Evolutionary conservation across 2,888 invertebrate genomes (phyloP).

Genomic region (Eilema caniola): DNA sequence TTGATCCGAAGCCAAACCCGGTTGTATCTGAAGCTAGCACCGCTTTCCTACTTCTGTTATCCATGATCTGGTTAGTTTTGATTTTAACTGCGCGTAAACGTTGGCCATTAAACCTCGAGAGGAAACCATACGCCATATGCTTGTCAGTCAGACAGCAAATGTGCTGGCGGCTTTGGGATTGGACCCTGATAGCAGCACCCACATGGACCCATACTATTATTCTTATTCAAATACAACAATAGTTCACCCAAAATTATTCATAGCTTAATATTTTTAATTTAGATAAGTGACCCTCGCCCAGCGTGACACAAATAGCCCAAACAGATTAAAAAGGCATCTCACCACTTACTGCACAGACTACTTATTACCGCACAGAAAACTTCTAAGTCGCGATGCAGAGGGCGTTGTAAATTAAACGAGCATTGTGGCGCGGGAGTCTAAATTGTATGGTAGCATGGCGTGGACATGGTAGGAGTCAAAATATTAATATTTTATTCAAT

Average conservation of each 20-base stretch:
- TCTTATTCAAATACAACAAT: not conserved
- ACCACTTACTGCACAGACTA: conserved; percentile 59
- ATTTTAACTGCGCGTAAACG: no score
- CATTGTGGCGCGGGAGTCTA: conserved; percentile 6
- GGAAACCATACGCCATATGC: no score
- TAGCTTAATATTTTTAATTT: conserved; percentile 25
- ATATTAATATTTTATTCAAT: no score
- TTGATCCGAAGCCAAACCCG: no score
- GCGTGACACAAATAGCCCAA: conserved; percentile 48
- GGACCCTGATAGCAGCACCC: no score
- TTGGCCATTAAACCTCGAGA: no score
- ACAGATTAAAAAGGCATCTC: conserved; percentile 42
- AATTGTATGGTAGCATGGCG: not conserved
- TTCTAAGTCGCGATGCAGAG: conserved; percentile 37
- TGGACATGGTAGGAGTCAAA: conserved; percentile 11
- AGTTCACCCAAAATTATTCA: conserved; percentile 21
- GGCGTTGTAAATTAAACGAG: conserved; percentile 32
- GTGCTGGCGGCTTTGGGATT: no score
- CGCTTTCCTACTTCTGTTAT: no score
- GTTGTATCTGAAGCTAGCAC: no score
- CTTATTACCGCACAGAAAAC: conserved; percentile 50
- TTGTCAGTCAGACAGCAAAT: no score
- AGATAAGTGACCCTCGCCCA: conserved; percentile 34
- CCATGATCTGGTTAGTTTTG: no score
- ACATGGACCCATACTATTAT: not conserved